A percentile compares a stretch with the other conserved stretches of the same genome.
phyloP scores from a whole-genome alignment of 1,140 invertebrate genomes.

The Pogonomyrmex californicus region DNA sequence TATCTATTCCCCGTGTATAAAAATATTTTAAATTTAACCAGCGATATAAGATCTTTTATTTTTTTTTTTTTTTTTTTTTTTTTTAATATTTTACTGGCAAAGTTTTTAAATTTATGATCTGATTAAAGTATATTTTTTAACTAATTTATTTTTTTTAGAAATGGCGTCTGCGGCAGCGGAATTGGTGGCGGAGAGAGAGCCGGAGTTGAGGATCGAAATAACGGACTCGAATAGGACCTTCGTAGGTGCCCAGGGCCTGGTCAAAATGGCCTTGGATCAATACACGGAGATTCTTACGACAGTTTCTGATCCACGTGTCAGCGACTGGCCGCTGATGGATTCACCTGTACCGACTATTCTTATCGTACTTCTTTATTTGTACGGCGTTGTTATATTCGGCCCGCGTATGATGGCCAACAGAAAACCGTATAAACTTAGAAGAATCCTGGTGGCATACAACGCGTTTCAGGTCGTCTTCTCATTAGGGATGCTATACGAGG shows the following conservation, averaged over 20 bases:
- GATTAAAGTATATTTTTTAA: slow-evolving; percentile 6
- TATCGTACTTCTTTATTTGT: slow-evolving; percentile 94
- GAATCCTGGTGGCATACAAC: slow-evolving; percentile 95
- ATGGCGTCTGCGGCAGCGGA: slow-evolving; percentile 86
- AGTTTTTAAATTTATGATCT: background rate
- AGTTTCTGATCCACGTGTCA: slow-evolving; percentile 93
- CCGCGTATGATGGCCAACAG: slow-evolving; percentile 95
- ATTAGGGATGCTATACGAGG: slow-evolving; percentile 95
- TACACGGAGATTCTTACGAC: slow-evolving; percentile 88
- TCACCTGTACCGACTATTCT: slow-evolving; percentile 94
- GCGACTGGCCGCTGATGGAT: slow-evolving; percentile 96
- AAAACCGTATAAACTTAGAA: slow-evolving; percentile 94
- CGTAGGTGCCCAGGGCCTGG: slow-evolving; percentile 86
- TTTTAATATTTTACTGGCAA: background rate
- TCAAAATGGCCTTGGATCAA: slow-evolving; percentile 88
- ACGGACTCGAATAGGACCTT: slow-evolving; percentile 82
- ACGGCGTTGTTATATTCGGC: slow-evolving; percentile 93
- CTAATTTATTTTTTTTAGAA: slow-evolving; percentile 68
- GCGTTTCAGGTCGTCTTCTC: slow-evolving; percentile 95
- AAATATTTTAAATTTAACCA: background rate
- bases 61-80: too few species aligned
- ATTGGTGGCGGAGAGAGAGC: slow-evolving; percentile 83
- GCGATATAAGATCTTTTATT: too few species aligned
- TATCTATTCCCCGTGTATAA: background rate
- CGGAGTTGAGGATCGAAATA: slow-evolving; percentile 79